Conservation (phyloP, 2,888 invertebrate species). For the Ctena decussata region DNA sequence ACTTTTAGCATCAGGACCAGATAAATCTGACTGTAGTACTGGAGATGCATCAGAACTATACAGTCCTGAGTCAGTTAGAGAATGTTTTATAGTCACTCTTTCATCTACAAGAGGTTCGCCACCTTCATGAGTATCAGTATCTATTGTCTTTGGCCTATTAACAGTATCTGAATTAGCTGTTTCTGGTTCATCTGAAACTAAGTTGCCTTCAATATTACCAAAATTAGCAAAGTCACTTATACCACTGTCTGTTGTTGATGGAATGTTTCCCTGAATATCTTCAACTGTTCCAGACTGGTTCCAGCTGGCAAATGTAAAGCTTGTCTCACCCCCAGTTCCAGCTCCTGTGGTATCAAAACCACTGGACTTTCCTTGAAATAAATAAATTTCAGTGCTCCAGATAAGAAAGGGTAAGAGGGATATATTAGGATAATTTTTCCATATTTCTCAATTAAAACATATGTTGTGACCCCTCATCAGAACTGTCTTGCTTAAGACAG, state of each 20-base stretch:
- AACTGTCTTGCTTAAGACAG: too few species aligned
- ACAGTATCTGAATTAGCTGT: background rate
- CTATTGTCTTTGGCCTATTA: constrained; percentile 11
- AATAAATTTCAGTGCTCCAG: too few species aligned
- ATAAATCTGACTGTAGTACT: constrained; percentile 61
- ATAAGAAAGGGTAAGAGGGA: too few species aligned
- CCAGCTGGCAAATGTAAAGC: background rate
- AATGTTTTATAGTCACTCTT: constrained; percentile 3
- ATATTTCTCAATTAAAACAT: too few species aligned
- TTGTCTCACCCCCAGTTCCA: background rate
- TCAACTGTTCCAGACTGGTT: background rate
- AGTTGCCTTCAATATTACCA: background rate
- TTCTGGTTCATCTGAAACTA: background rate
- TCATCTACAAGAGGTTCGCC: background rate
- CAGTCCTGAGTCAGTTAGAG: constrained; percentile 76
- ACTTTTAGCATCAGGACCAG: constrained; percentile 26
- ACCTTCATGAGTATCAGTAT: background rate
- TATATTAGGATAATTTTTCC: too few species aligned
- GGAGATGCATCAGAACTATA: constrained; percentile 81
- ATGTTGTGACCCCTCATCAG: too few species aligned
- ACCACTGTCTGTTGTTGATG: background rate
- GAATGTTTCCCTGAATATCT: background rate
- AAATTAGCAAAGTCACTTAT: background rate
- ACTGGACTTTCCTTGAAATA: background rate
- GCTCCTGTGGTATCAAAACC: background rate